These are phyloP conservation scores for Bellardia pandia DNA, from an alignment of 2,888 invertebrate genomes.

Conservation along the genomic window DNA sequence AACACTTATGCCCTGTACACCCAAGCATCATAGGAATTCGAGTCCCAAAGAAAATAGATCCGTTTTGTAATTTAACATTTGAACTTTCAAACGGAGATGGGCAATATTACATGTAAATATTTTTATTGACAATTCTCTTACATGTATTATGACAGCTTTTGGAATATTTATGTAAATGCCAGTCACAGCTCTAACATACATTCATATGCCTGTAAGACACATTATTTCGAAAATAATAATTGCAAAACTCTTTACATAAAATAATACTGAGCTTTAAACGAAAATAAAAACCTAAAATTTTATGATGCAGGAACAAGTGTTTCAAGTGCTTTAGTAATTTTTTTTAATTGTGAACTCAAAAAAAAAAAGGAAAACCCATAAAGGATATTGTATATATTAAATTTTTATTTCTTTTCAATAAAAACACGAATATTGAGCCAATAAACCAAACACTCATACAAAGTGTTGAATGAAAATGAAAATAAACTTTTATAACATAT, in stretches of 20 bases:
- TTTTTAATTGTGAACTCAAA: not conserved
- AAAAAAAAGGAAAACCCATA: not conserved
- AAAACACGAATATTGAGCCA: not conserved
- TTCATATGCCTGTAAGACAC: not conserved
- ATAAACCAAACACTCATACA: not conserved
- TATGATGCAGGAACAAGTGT: not conserved
- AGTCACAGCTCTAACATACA: not conserved
- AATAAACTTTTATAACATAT: no score
- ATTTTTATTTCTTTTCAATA: not conserved
- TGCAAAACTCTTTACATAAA: not conserved
- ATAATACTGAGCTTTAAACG: not conserved
- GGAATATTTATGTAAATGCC: not conserved
- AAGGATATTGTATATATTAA: not conserved
- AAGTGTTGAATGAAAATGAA: no score
- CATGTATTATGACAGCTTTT: not conserved
- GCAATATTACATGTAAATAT: not conserved
- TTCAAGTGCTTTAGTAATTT: not conserved
- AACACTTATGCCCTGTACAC: not conserved
- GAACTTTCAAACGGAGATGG: no score
- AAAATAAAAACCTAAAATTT: not conserved
- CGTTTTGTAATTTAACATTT: conserved; percentile 1
- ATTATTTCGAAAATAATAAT: not conserved
- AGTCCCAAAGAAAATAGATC: not conserved
- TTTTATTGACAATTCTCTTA: conserved; percentile 7
- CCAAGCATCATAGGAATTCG: not conserved